Conservation (phyloP, 1,140 invertebrate genomes). For the Eurosta solidaginis region DNA sequence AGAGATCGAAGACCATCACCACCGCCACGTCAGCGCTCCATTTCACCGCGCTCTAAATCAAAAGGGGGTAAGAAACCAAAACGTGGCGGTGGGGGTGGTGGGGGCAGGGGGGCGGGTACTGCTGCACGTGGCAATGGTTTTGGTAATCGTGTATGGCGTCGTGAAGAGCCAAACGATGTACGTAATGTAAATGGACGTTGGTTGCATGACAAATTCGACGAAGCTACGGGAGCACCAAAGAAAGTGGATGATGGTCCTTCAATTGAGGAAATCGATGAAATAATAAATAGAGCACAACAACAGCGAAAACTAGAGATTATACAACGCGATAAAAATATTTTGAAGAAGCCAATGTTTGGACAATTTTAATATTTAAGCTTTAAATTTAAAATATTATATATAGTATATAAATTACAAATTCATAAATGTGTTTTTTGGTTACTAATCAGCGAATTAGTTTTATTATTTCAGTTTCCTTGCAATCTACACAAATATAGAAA, state of each 20-base stretch:
- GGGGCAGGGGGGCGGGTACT: neutral
- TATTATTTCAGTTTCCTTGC: no score
- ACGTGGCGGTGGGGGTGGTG: slow-evolving; percentile 8
- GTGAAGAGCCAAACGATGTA: neutral
- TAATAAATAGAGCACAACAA: slow-evolving; percentile 62
- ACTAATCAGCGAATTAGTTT: no score
- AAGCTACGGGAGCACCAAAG: neutral
- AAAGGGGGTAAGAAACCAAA: neutral
- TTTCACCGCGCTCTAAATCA: slow-evolving; percentile 40
- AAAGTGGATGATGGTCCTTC: slow-evolving; percentile 36
- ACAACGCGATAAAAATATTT: slow-evolving; percentile 60
- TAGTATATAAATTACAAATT: neutral
- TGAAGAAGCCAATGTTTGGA: slow-evolving; percentile 45
- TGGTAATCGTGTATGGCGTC: slow-evolving; percentile 37
- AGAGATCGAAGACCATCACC: slow-evolving; percentile 37
- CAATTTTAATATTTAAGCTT: neutral
- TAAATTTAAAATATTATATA: neutral
- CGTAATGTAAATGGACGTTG: slow-evolving; percentile 35
- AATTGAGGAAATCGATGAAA: slow-evolving; percentile 63
- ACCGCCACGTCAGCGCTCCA: slow-evolving; percentile 39
- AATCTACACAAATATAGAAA: no score
- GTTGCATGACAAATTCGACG: slow-evolving; percentile 34
- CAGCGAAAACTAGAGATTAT: slow-evolving; percentile 63
- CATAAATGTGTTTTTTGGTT: neutral
- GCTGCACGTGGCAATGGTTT: slow-evolving; percentile 2